A percentile compares a stretch with the other conserved stretches of the same genome.
Conservation (phyloP, 2,113 vertebrate species). For the Sus scrofa region DNA sequence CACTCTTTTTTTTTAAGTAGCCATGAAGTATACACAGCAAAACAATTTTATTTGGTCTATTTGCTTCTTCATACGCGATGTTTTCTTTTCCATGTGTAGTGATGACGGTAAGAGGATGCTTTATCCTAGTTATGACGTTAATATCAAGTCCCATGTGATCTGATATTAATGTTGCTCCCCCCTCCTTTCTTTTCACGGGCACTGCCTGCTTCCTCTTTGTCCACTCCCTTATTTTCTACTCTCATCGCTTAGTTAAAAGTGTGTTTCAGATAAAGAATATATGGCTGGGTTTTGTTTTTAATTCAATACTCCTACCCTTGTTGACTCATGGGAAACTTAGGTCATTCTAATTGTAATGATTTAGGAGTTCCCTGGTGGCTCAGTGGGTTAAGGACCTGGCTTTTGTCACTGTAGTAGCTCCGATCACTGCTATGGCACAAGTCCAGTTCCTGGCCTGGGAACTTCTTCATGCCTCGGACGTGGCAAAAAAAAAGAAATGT, state of each 20-base stretch:
- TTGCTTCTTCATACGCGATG: not conserved
- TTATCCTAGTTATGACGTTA: not conserved
- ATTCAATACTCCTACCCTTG: not conserved
- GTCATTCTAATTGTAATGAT: not conserved
- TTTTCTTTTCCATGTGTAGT: not conserved
- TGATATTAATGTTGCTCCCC: no score
- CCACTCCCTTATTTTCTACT: not conserved
- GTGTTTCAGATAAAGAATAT: not conserved
- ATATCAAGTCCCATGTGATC: not conserved
- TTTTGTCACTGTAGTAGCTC: no score
- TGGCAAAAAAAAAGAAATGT: no score
- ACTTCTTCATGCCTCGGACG: no score
- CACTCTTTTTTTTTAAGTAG: not conserved
- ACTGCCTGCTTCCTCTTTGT: not conserved
- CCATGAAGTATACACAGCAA: not conserved
- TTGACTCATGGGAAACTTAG: not conserved
- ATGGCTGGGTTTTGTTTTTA: not conserved
- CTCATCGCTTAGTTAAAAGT: not conserved
- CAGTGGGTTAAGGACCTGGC: no score
- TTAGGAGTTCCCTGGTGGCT: not conserved
- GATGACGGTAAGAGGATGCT: not conserved
- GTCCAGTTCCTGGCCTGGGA: no score
- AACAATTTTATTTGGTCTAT: not conserved
- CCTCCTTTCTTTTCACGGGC: not conserved
- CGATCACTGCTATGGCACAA: no score